Evolutionary conservation across 92 coral and sea anemone species (phyloP), one percentile per base, ranked within the genome.

Genomic region (Siderastrea siderea): DNA sequence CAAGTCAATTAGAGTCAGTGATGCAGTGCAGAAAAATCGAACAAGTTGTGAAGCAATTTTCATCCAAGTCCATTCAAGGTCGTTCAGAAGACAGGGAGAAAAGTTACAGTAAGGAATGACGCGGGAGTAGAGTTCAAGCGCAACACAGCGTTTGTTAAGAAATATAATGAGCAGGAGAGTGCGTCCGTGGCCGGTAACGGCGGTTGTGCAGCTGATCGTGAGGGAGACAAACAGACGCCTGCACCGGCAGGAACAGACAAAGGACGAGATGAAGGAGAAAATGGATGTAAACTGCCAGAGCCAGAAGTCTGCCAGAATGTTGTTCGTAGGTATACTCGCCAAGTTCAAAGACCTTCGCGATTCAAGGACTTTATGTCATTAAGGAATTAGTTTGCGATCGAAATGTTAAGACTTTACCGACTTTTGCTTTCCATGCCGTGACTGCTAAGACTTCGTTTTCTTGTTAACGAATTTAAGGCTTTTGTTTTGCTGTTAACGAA

Each of bases 21-120:
- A 82, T 60, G 47, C 78, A 51, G 86, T 82, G 78, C 86, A 2
- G 77, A 69, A 62, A 82, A 82, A 46, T 13, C 53, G 12, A 82
- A 82, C 78, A 53, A 70, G 69, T 47, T 69, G 47, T 80, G 55
- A 3, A 69, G 78, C 10, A 69, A 82, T 44, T 69, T 82, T 62
- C 9, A 19, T 7, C 77, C 65, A 7, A 53, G 52, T 69, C 78
- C 86, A 7, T 68, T 82, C 13, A 69, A 44, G 53, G 68, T 82
- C 7, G 86, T 82, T 7, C 55, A 70, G 65, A 81, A 68, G 75
- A 54, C 74, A 50, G 77, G 75, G 45, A 54, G 47, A 8, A 76
- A 81, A 64, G 85, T 66, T 47, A 16, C 74, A 12, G 54, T 67
- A 2, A 66, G 62, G 52, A 68, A 69, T 53, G 60, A n/a, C 6